These are phyloP conservation scores for Varecia variegata DNA, from an alignment of 2,797 vertebrate genomes.

Conservation along the genomic window DNA sequence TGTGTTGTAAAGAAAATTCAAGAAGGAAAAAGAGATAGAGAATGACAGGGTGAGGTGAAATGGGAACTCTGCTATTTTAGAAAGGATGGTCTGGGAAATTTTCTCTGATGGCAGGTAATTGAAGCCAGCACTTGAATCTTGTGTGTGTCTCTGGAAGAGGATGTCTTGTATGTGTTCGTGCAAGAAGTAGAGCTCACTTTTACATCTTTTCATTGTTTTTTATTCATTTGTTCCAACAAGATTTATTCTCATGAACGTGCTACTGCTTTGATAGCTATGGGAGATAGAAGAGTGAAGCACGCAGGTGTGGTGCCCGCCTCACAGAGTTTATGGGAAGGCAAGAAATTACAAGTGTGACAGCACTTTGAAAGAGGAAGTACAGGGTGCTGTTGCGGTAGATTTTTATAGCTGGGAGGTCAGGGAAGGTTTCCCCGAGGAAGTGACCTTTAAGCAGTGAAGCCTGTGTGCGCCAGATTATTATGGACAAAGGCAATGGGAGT, in stretches of 20 bases:
- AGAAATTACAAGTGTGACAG: background rate
- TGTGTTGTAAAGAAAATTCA: background rate
- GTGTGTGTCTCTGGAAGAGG: background rate
- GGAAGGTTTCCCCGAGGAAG: conserved; percentile 38
- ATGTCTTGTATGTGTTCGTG: background rate
- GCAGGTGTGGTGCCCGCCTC: background rate
- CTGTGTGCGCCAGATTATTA: background rate
- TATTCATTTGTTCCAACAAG: background rate
- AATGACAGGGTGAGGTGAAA: background rate
- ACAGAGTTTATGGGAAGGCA: background rate
- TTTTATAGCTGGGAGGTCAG: conserved; percentile 58
- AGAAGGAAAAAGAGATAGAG: background rate
- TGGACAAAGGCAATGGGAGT: background rate
- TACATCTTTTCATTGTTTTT: background rate
- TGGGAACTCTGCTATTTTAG: background rate
- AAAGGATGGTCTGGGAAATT: background rate
- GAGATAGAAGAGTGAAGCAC: background rate
- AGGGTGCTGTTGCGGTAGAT: background rate
- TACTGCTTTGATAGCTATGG: background rate
- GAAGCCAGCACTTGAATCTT: background rate
- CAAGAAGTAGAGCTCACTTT: background rate
- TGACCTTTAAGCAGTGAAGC: conserved; percentile 32
- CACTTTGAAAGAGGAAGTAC: conserved; percentile 46
- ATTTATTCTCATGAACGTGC: background rate
- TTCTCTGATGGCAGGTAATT: background rate